Evolutionary conservation across 2,797 vertebrate species (phyloP), one percentile per base, ranked within the genome.

Genomic region (Malurus leucopterus): DNA sequence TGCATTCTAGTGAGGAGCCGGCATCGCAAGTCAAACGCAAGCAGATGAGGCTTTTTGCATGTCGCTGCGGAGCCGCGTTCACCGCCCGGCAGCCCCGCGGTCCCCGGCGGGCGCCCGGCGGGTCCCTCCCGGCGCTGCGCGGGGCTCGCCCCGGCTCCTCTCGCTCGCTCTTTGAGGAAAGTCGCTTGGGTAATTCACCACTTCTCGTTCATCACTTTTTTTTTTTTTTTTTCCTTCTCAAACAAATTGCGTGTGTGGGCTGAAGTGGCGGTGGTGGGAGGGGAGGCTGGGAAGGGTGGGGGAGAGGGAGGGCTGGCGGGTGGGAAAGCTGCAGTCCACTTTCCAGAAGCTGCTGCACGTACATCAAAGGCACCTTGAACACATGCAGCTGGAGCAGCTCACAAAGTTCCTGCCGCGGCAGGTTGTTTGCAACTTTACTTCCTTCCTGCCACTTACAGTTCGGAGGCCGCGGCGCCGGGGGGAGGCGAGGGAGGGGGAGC

Each of bases 361-460:
- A 84, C 83, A 91, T 81, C 93, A 95, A 95, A 96, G 95, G 95
- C 95, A 95, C 95, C 95, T 95, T 95, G 95, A 94, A 22, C 91
- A 47, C 93, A 75, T 17, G 86, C 92, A 87, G 92, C 87, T 73
- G 57, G 89, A 87, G 91, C 90, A 61, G 87, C 70, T 40, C 84
- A 14, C 69, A 91, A 91, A 95, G 95, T 95, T 96, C 62, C 68
- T 93, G 91, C 91, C 72, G 88, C 93, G 47, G 92, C 95, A 90
- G 95, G 94, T 91, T 93, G 91, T 88, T 80, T 65, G 93, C 95
- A 96, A 97, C 96, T 97, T 97, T 94, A 73, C 91, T 86, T 82
- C 92, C 95, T 91, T 93, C 91, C 82, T 44, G 91, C 65, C 92
- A 84, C 90, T 86, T 86, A 79, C 91, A 82, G 91, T 58, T 91